Percentiles rank a stretch among this genome's conserved stretches.
These are phyloP conservation scores for Progne subis DNA, from an alignment of 2,113 vertebrate genomes.

Conservation along the genomic window DNA sequence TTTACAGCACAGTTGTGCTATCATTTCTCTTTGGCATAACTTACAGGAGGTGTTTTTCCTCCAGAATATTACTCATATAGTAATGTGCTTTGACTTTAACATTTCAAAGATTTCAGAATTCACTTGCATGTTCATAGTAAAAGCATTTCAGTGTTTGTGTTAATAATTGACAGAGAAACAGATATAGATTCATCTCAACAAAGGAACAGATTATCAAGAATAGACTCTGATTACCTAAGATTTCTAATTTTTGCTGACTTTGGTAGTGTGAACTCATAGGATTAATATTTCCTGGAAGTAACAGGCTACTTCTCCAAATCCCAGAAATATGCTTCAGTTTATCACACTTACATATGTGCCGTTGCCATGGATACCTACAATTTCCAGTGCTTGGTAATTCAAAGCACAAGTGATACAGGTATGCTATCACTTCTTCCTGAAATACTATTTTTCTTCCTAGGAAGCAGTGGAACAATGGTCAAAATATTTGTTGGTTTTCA, in stretches of 20 bases:
- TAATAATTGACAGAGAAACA: neutral
- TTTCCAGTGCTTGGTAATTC: constrained; percentile 34
- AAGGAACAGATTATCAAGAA: neutral
- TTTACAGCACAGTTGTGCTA: neutral
- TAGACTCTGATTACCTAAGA: neutral
- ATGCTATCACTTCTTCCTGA: neutral
- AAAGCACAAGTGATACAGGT: constrained; percentile 10
- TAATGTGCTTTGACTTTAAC: neutral
- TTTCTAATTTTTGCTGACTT: neutral
- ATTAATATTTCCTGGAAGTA: neutral
- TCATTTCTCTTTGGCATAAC: neutral
- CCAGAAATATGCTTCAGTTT: constrained; percentile 15
- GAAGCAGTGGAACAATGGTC: neutral
- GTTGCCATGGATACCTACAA: constrained; percentile 35
- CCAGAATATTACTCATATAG: neutral
- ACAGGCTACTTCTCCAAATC: neutral
- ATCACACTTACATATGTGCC: neutral
- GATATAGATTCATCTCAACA: neutral
- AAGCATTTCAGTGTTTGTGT: neutral
- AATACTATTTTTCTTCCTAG: neutral
- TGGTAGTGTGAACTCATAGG: neutral
- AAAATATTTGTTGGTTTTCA: neutral
- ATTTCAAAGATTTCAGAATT: neutral
- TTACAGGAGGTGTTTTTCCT: neutral
- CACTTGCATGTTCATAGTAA: neutral